phyloP scores from a whole-genome alignment of 2,113 vertebrate species.

The Pao palembangensis region DNA sequence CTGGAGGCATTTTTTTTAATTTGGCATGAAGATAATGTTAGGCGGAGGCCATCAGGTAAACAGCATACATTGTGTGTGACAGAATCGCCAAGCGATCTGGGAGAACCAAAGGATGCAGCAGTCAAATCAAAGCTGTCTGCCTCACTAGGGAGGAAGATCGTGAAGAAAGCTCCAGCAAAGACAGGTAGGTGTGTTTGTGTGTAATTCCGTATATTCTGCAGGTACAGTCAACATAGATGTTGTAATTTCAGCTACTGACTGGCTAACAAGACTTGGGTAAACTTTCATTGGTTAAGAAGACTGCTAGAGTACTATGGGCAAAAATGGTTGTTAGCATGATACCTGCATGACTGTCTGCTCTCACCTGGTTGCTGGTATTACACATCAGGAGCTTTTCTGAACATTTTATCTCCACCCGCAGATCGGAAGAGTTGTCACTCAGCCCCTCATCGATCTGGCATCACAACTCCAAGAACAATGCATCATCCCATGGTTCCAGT shows the following conservation, averaged over 20 bases:
- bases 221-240: not conserved
- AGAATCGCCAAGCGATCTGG: constrained; percentile 46
- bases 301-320: too few species aligned
- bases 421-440: constrained; percentile 30
- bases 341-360: too few species aligned
- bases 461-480: not conserved
- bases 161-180: constrained; percentile 57
- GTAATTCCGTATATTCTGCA: not conserved
- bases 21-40: too few species aligned
- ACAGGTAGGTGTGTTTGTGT: constrained; percentile 32
- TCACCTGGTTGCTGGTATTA: too few species aligned
- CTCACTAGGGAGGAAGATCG: constrained; percentile 45
- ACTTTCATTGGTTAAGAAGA: not conserved
- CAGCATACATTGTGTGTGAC: constrained; percentile 33
- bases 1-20: too few species aligned
- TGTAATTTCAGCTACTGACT: not conserved
- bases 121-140: constrained; percentile 31
- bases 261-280: not conserved
- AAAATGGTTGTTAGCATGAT: too few species aligned
- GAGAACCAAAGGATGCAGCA: constrained; percentile 24
- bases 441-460: not conserved
- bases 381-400: not conserved
- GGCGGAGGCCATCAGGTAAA: too few species aligned
- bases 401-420: constrained; percentile 17
- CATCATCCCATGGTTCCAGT: not conserved